These are phyloP conservation scores for Pica pica DNA, from an alignment of 2,113 vertebrate genomes.

Conservation along the genomic window DNA sequence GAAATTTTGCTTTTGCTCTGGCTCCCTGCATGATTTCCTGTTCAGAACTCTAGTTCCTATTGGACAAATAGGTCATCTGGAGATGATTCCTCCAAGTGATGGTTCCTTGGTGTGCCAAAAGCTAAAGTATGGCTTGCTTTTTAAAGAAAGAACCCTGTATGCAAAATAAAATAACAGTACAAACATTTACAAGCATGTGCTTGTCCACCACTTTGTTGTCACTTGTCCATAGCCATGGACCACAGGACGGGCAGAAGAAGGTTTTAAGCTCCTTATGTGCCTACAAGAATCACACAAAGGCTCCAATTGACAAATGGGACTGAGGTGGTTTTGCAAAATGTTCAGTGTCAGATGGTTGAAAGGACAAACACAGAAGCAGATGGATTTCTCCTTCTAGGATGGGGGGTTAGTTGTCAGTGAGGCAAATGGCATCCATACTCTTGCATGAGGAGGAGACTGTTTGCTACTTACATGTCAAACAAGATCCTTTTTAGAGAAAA, in stretches of 20 bases:
- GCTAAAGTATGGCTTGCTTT: not conserved
- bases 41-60: not conserved
- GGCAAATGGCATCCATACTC: not conserved
- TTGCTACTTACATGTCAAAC: not conserved
- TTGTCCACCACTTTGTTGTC: not conserved
- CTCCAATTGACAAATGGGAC: not conserved
- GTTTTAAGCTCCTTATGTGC: not conserved
- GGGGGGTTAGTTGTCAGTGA: not conserved
- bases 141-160: not conserved
- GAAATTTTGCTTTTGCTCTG: not conserved
- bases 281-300: not conserved
- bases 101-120: not conserved
- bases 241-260: not conserved
- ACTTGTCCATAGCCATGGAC: not conserved
- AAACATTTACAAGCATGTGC: not conserved
- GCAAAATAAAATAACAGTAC: not conserved
- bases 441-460: not conserved
- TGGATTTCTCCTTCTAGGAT: not conserved
- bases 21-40: not conserved
- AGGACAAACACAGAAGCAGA: not conserved
- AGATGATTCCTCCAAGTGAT: fast-evolving
- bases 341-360: not conserved
- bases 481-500: not conserved
- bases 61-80: not conserved
- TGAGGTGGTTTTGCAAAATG: not conserved